A percentile compares a stretch with the other conserved stretches of the same genome.
These are phyloP conservation scores for Mythimna albipuncta DNA, from an alignment of 2,888 invertebrate species.

Conservation along the genomic window DNA sequence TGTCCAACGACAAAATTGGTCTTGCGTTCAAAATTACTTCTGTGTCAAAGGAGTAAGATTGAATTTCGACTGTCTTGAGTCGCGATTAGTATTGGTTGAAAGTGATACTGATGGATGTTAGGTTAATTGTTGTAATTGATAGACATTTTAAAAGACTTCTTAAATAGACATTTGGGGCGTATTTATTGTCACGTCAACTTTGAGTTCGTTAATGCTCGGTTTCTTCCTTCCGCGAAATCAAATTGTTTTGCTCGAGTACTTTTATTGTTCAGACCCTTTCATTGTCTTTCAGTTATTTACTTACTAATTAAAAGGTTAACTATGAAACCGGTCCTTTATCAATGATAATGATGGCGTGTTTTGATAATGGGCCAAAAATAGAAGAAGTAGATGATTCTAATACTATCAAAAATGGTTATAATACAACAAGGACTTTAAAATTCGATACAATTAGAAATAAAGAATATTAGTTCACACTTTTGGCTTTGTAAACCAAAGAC, in stretches of 20 bases:
- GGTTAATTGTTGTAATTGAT: slow-evolving; percentile 60
- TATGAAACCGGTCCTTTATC: background rate
- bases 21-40: slow-evolving; percentile 35
- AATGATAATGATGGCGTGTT: background rate
- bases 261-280: background rate
- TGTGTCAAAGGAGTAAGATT: slow-evolving; percentile 47
- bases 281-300: background rate
- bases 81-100: slow-evolving; percentile 22
- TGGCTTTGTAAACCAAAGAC: background rate
- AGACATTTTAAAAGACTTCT: slow-evolving; percentile 54
- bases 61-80: slow-evolving; percentile 33
- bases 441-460: background rate
- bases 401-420: background rate
- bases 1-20: slow-evolving; percentile 43
- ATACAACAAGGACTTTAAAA: background rate
- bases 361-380: background rate
- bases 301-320: slow-evolving; percentile 4
- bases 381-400: background rate
- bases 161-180: slow-evolving; percentile 46
- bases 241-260: slow-evolving; percentile 17
- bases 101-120: slow-evolving; percentile 57
- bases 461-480: background rate
- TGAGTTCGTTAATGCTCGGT: slow-evolving; percentile 17
- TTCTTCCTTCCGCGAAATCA: background rate
- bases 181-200: slow-evolving; percentile 44